phyloP scores from a whole-genome alignment of 2,113 vertebrate species.

The Myiozetetes cayanensis region DNA sequence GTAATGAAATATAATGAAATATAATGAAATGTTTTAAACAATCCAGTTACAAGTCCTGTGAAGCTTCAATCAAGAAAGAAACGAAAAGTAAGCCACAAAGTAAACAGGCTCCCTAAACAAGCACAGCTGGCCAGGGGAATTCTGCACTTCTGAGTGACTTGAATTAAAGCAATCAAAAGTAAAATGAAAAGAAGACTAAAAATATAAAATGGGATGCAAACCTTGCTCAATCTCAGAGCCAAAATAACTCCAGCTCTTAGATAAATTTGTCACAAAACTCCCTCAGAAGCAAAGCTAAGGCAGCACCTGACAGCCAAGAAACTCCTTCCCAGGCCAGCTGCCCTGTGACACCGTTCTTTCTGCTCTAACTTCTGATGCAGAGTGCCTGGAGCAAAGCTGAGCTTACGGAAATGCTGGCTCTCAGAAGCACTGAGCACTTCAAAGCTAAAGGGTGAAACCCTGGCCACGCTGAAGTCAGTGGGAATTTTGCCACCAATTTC shows the following conservation, averaged over 20 bases:
- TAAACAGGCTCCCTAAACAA: neutral
- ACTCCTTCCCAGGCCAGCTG: conserved; percentile 21
- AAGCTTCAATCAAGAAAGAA: neutral
- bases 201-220: neutral
- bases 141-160: neutral
- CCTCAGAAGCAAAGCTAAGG: conserved; percentile 4
- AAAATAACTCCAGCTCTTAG: neutral
- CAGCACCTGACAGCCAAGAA: conserved; percentile 33
- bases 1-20: neutral
- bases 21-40: neutral
- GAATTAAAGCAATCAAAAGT: neutral
- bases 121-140: neutral
- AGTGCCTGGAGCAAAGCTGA: conserved; percentile 30
- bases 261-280: neutral
- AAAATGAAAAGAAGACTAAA: neutral
- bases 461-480: neutral
- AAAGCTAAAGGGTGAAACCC: conserved; percentile 37
- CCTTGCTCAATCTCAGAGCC: neutral
- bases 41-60: neutral
- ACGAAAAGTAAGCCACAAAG: neutral
- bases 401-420: conserved; percentile 11
- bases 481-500: conserved; percentile 30
- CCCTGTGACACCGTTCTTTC: conserved; percentile 41
- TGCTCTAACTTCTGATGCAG: conserved; percentile 52
- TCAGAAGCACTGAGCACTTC: conserved; percentile 29